Evolutionary conservation across 37 sponge, comb jelly and placozoan genomes (phyloP), one percentile per base, ranked within the genome.

Genomic region (Haliclona indistincta): DNA sequence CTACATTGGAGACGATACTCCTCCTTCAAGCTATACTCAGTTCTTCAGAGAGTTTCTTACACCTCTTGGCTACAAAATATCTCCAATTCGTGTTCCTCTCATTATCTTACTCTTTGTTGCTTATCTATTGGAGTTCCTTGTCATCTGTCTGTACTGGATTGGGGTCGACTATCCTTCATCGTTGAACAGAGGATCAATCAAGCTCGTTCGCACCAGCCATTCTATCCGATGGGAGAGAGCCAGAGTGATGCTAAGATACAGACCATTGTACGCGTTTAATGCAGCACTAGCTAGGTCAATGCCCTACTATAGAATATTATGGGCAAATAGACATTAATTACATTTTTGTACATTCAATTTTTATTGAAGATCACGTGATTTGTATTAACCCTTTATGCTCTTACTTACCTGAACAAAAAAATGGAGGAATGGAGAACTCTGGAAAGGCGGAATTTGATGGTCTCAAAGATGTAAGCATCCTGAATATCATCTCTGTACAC

Each of bases 1-100:
- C 55, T 86, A 80, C 71, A 62, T 86, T 32, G 79, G 81, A 11
- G 87, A 86, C 64, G 67, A 86, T 54, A 80, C 71, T 2, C 87
- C 81, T 20, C 51, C 74, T 0, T 62, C 61, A 29, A 34, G 54
- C 23, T 28, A 58, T 40, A 40, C 69, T 29, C 43, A 80, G 17
- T 80, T 79, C 34, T 64, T 58, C 28, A 34, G 25, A 5, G 75
- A 74, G 35, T 80, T 86, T 63, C 55, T 86, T 51, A 74, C 37
- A 1, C 87, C 75, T 2, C 55, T 78, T 33, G 86, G 86, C 39
- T 86, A 73, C 56, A 71, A 51, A 20, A 29, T 65, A 78, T 6
- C 26, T 49, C 11, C 54, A 45, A 1, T 20, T 78, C 28, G 73
- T 6, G 6, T 58, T 58, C 60, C 60, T n/a, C 6, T 58, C 26